Base-by-base conservation (phyloP, 2,888 invertebrate species). In the Melinaea menophilus region DNA sequence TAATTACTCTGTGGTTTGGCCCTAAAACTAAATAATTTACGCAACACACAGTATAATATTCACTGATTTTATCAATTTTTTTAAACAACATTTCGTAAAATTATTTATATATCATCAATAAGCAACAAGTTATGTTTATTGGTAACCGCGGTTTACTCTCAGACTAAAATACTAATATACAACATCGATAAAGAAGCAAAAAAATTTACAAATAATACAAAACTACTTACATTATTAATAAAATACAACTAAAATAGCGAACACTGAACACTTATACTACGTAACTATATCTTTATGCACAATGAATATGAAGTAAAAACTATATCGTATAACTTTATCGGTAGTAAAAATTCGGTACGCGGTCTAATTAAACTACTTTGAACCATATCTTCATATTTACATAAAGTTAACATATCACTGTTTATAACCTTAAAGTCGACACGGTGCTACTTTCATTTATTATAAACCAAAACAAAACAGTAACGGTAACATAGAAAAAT, bases 101-200 rank as follows among this genome's bases (percentile, higher is more conserved):
- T 75, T 86, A 86, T 84, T 86, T 82, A 88, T 82, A 88, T 84
- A 88, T 86, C 82, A 84, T 90, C 87, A 90, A 88, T 89, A 88
- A 88, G 85, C 89, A 90, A 90, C 90, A 89, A 89, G 85, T 87
- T 83, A 88, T 82, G 85, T 88, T 87, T 88, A 90, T 86, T 90
- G 90, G 90, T 90, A 90, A 90, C 90, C 90, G 89, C 89, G 90
- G 90, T 87, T 90, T 90, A 80, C 84, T 88, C 85, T 90, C 89
- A 90, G 90, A 90, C 90, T 90, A 90, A 69, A 88, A 86, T 84
- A 87, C 87, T 89, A 89, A 86, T 80, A 71, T 79, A 82, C 82
- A 86, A 88, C 77, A 84, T 83, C 84, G n/a, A 31, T 51, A 74
- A 86, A 83, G 83, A 86, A 88, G 85, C 87, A 76, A 86, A 46